These are phyloP conservation scores for Cheilosia grossa DNA, from an alignment of 2,888 invertebrate species.

Conservation along the genomic window DNA sequence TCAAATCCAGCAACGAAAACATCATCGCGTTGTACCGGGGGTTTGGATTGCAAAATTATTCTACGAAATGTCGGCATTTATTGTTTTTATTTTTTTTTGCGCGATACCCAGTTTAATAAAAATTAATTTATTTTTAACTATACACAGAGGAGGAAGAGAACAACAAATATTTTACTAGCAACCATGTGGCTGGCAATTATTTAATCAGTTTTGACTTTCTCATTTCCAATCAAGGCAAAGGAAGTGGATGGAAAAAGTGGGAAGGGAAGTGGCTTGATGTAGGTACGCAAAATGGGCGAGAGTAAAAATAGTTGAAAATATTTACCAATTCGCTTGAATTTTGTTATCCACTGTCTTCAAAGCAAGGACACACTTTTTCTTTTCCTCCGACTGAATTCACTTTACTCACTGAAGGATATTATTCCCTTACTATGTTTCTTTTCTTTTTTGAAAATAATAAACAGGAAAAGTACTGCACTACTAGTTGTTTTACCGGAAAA, in stretches of 20 bases:
- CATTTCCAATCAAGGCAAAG: constrained; percentile 6
- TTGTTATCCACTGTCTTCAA: background rate
- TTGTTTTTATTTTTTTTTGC: constrained; percentile 29
- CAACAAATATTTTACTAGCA: constrained; percentile 19
- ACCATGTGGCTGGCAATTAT: constrained; percentile 32
- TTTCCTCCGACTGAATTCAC: background rate
- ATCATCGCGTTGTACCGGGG: constrained; percentile 39
- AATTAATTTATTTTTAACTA: constrained; percentile 56
- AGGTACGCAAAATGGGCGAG: constrained; percentile 4
- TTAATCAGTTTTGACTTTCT: constrained; percentile 42
- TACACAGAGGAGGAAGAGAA: constrained; percentile 8
- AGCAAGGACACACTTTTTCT: background rate
- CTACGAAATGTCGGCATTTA: constrained; percentile 40
- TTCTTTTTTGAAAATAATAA: constrained; percentile 16
- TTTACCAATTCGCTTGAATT: constrained; percentile 8
- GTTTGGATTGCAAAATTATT: constrained; percentile 32
- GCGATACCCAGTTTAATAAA: constrained; percentile 58
- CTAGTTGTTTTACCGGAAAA: constrained; percentile 73
- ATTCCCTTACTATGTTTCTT: background rate
- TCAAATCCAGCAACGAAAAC: constrained; percentile 38
- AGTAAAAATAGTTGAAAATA: constrained; percentile 3
- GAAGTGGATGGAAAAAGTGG: background rate
- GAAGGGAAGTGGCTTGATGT: background rate
- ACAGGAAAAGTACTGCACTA: constrained; percentile 22
- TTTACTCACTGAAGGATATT: constrained; percentile 24